phyloP scores from a whole-genome alignment of 2,797 vertebrate genomes.

The Paratrypauchen microcephalus region DNA sequence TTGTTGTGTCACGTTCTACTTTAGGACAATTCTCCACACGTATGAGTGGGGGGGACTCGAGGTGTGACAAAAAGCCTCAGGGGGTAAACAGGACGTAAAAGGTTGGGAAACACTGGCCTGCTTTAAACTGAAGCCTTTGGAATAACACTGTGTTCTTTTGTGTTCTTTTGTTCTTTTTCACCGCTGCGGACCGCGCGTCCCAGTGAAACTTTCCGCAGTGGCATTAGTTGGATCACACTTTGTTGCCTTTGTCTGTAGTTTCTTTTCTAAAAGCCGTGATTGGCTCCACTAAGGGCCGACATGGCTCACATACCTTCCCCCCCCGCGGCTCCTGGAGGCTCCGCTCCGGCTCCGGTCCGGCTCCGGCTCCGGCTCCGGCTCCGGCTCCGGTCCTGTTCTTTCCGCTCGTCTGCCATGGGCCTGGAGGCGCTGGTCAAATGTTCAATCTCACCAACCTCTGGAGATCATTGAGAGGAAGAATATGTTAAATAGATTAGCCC shows the following conservation, averaged over 20 bases:
- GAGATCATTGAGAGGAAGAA: background rate
- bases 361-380: background rate
- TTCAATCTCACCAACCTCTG: background rate
- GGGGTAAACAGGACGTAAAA: too few species aligned
- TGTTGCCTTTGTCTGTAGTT: background rate
- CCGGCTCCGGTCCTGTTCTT: constrained; percentile 5
- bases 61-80: too few species aligned
- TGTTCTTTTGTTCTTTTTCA: background rate
- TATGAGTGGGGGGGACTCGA: too few species aligned
- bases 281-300: background rate
- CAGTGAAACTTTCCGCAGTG: background rate
- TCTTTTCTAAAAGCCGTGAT: background rate
- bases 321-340: constrained; percentile 58
- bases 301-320: constrained; percentile 56
- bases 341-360: constrained; percentile 6
- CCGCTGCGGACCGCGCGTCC: too few species aligned
- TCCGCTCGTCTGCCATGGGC: constrained; percentile 63
- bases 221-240: background rate
- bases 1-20: too few species aligned
- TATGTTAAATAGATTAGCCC: fast-evolving
- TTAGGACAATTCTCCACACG: too few species aligned
- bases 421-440: background rate
- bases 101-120: too few species aligned
- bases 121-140: too few species aligned
- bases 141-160: background rate